These are phyloP conservation scores for Latrodectus hesperus DNA, from an alignment of 2,888 invertebrate species.

Conservation along the genomic window DNA sequence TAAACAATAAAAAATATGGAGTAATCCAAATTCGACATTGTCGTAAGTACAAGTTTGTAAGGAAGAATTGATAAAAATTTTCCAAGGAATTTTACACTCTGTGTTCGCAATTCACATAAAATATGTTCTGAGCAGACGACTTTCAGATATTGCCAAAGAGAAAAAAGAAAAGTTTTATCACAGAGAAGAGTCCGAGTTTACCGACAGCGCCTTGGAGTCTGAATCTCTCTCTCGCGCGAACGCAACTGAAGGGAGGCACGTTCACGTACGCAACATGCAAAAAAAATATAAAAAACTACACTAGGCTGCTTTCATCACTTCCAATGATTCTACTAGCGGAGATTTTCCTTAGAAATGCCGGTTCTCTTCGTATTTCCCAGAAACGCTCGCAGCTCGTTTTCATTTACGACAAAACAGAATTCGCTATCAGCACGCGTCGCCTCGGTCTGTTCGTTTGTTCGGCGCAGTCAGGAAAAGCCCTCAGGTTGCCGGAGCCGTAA, in stretches of 20 bases:
- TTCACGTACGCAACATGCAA: neutral
- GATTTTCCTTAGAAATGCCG: constrained; percentile 58
- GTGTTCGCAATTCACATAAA: neutral
- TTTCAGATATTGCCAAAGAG: neutral
- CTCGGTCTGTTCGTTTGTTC: neutral
- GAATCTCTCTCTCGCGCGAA: neutral
- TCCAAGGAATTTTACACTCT: neutral
- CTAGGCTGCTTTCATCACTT: constrained; percentile 62
- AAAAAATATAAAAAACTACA: constrained; percentile 50
- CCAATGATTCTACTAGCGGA: constrained; percentile 54
- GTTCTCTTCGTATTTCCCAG: constrained; percentile 46
- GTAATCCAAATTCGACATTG: constrained; percentile 59
- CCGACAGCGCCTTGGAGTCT: constrained; percentile 1
- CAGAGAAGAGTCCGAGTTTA: neutral
- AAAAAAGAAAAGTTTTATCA: neutral
- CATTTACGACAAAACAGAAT: constrained; percentile 40
- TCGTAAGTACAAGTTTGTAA: neutral
- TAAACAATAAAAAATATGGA: constrained; percentile 47
- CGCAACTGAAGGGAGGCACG: neutral
- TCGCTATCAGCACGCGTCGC: constrained; percentile 23
- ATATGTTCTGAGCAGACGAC: neutral
- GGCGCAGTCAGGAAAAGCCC: neutral
- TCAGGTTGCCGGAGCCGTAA: neutral
- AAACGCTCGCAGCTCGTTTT: constrained; percentile 50
- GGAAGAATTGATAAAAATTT: neutral